A percentile compares a stretch with the other conserved stretches of the same genome.
phyloP scores from a whole-genome alignment of 2,113 vertebrate genomes.

The Procavia capensis region DNA sequence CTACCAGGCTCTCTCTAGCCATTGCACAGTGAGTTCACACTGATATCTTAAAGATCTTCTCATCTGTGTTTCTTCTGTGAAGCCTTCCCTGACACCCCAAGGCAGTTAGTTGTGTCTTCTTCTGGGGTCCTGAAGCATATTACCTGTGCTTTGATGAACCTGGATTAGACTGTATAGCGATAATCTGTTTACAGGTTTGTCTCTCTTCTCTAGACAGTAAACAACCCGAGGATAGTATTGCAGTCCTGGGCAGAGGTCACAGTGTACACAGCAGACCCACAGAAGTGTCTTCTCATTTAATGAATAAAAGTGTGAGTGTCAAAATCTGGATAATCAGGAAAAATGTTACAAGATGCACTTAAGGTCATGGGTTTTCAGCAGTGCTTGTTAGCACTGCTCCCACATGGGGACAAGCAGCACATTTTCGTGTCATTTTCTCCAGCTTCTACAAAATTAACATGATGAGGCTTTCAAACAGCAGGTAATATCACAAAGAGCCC shows the following conservation, averaged over 20 bases:
- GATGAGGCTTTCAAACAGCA: neutral
- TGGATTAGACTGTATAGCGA: neutral
- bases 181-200: neutral
- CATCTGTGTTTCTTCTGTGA: neutral
- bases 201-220: neutral
- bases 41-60: neutral
- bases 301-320: neutral
- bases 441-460: slow-evolving; percentile 38
- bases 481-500: neutral
- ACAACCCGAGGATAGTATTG: neutral
- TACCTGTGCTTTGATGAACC: neutral
- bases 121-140: neutral
- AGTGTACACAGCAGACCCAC: neutral
- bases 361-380: neutral
- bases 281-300: neutral
- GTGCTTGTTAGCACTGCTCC: neutral
- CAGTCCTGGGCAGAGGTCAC: neutral
- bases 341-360: neutral
- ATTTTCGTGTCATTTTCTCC: neutral
- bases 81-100: neutral
- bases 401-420: fast-evolving
- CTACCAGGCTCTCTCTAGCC: neutral
- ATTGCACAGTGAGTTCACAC: neutral
- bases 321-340: neutral
- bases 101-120: neutral